Conservation (phyloP, 1,140 invertebrate genomes). For the Daktulosphaira vitifoliae region DNA sequence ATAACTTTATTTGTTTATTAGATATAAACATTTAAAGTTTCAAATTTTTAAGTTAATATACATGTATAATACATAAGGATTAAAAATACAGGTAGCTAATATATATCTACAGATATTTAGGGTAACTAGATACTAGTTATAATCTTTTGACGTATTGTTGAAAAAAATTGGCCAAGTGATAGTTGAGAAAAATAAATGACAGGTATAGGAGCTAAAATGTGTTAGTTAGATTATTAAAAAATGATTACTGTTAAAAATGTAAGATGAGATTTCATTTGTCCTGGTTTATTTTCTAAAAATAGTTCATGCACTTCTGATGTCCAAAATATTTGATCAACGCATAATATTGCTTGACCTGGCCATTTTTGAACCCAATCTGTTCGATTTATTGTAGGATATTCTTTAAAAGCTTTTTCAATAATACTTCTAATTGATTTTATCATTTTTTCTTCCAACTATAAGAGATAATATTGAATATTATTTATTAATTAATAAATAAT, state of each 20-base stretch:
- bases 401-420: constrained; percentile 6
- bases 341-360: constrained; percentile 78
- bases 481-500: background rate
- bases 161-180: too few relatives aligned
- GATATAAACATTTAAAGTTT: too few relatives aligned
- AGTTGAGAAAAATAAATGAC: too few relatives aligned
- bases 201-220: too few relatives aligned
- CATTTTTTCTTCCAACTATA: constrained; percentile 75
- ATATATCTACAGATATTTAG: too few relatives aligned
- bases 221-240: background rate
- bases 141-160: too few relatives aligned
- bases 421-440: constrained; percentile 52
- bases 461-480: constrained; percentile 34
- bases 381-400: constrained; percentile 35
- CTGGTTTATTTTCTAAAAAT: background rate
- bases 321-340: constrained; percentile 84
- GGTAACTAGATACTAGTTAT: too few relatives aligned
- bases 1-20: too few relatives aligned
- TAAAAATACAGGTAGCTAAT: too few relatives aligned
- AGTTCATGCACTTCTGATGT: constrained; percentile 64
- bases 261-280: constrained; percentile 12
- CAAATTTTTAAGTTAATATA: too few relatives aligned
- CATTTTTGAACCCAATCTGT: constrained; percentile 68
- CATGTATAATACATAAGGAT: too few relatives aligned
- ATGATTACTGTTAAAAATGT: constrained; percentile 11